Percentiles rank a stretch among this genome's conserved stretches.
Conservation (phyloP, 1,140 invertebrate species). For the Zaprionus kolodkinae region DNA sequence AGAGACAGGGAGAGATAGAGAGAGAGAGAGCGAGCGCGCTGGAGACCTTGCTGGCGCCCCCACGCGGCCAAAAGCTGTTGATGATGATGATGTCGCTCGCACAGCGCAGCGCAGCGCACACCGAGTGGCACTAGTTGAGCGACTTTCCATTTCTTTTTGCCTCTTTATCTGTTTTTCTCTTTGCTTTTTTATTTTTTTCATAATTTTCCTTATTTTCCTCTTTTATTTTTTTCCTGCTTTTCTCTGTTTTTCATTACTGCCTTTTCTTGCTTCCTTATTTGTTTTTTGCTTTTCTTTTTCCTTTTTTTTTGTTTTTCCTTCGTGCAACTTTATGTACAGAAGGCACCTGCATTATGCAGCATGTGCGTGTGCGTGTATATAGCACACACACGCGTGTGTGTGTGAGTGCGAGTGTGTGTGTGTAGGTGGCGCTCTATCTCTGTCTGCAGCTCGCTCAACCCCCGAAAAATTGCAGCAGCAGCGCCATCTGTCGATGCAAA, state of each 20-base stretch:
- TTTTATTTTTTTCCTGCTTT: neutral
- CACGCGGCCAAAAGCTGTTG: neutral
- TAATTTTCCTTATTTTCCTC: neutral
- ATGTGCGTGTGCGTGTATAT: slow-evolving; percentile 27
- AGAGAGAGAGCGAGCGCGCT: neutral
- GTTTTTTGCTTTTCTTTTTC: neutral
- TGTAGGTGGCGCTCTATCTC: slow-evolving; percentile 19
- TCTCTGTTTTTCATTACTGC: too few relatives aligned
- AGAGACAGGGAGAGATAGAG: neutral
- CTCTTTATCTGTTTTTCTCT: too few relatives aligned
- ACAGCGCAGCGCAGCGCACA: neutral
- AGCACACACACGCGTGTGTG: neutral
- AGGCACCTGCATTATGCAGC: neutral
- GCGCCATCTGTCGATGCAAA: slow-evolving; percentile 52
- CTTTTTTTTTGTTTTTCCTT: neutral
- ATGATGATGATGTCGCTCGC: neutral
- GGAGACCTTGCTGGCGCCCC: neutral
- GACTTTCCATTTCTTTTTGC: slow-evolving; percentile 29
- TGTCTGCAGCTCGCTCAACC: slow-evolving; percentile 11
- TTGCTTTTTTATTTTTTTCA: neutral
- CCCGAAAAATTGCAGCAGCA: slow-evolving; percentile 35
- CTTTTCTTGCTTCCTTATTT: neutral
- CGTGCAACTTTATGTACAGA: slow-evolving; percentile 10
- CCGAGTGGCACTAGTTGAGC: slow-evolving; percentile 12
- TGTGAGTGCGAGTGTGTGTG: slow-evolving; percentile 14